phyloP scores from a whole-genome alignment of 1,140 invertebrate genomes.

The Anastrepha obliqua region DNA sequence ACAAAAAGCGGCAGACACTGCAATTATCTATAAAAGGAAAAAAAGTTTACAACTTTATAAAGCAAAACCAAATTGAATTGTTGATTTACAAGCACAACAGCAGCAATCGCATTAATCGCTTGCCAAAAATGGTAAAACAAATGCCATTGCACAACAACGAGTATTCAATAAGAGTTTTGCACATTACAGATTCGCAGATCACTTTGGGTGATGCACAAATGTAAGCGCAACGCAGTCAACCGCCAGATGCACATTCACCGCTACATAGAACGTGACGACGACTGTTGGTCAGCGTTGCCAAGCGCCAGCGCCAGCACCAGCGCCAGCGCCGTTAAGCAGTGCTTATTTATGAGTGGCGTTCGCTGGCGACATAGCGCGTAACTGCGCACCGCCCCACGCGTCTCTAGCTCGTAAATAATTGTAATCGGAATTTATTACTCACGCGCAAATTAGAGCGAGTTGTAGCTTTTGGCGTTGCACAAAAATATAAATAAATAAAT shows the following conservation, averaged over 20 bases:
- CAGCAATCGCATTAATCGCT: not conserved
- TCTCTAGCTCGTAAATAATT: not conserved
- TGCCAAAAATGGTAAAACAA: slow-evolving; percentile 32
- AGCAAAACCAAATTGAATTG: not conserved
- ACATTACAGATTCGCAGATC: not conserved
- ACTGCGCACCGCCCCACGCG: not conserved
- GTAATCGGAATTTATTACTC: slow-evolving; percentile 45
- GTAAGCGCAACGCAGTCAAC: not conserved
- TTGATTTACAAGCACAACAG: slow-evolving; percentile 16
- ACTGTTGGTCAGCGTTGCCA: not conserved
- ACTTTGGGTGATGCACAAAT: slow-evolving; percentile 1
- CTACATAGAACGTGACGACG: not conserved
- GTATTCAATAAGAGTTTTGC: not conserved
- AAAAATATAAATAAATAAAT: not conserved
- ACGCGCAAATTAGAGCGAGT: slow-evolving; percentile 23
- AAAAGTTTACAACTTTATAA: slow-evolving; percentile 41
- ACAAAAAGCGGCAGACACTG: not conserved
- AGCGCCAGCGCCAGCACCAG: not conserved
- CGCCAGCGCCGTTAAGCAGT: not conserved
- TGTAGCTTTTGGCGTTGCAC: slow-evolving; percentile 1
- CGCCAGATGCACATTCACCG: not conserved
- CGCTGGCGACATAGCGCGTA: not conserved
- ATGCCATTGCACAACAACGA: slow-evolving; percentile 10
- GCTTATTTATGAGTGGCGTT: slow-evolving; percentile 3
- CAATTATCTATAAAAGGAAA: slow-evolving; percentile 39